A percentile compares a stretch with the other conserved stretches of the same genome.
phyloP scores from a whole-genome alignment of 2,113 vertebrate genomes.

The Nerophis lumbriciformis region DNA sequence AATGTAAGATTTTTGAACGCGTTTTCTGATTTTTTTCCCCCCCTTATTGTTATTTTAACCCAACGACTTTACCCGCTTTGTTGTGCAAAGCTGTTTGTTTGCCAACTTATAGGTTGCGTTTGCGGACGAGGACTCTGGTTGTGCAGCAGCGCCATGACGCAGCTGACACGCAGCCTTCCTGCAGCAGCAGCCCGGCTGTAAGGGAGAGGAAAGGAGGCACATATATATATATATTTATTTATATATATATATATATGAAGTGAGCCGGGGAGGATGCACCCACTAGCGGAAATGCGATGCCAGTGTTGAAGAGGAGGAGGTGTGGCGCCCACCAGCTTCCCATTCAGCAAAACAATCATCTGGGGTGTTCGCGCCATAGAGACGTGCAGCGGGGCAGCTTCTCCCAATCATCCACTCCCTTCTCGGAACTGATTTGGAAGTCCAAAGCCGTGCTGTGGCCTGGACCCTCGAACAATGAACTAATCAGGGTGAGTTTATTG shows the following conservation, averaged over 20 bases:
- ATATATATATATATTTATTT: no score
- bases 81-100: neutral
- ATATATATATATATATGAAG: no score
- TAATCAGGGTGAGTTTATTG: conserved; percentile 25
- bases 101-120: neutral
- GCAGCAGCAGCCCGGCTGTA: neutral
- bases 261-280: neutral
- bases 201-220: neutral
- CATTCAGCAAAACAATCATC: conserved; percentile 40
- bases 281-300: conserved; percentile 10
- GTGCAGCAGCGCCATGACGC: conserved; percentile 56
- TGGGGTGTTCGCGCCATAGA: conserved; percentile 12
- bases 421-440: conserved; percentile 14
- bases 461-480: conserved; percentile 28
- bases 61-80: no score
- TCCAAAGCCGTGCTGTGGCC: conserved; percentile 10
- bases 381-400: conserved; percentile 7
- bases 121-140: neutral
- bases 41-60: neutral
- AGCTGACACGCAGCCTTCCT: conserved; percentile 17
- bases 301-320: conserved; percentile 24
- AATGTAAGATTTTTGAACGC: neutral
- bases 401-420: neutral
- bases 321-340: conserved; percentile 41
- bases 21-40: neutral